Percentiles rank a stretch among this genome's conserved stretches.
These are phyloP conservation scores for Melanchra persicariae DNA, from an alignment of 2,888 invertebrate genomes.

Conservation along the genomic window DNA sequence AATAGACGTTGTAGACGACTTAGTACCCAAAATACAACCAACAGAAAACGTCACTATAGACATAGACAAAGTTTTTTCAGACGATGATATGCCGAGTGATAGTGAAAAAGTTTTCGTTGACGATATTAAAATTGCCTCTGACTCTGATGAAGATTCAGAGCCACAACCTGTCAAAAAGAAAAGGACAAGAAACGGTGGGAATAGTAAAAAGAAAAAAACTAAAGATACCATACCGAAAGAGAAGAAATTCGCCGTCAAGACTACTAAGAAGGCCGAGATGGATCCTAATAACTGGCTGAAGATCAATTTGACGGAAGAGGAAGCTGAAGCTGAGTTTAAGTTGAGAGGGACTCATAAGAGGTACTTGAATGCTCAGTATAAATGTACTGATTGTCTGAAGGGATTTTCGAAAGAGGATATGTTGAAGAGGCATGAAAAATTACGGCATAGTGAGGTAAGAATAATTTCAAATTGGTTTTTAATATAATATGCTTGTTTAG, in stretches of 20 bases:
- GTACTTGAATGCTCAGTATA: constrained; percentile 76
- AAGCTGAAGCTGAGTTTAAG: constrained; percentile 79
- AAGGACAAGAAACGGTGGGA: constrained; percentile 48
- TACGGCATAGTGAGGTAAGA: constrained; percentile 81
- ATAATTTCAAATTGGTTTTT: not conserved
- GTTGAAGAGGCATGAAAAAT: constrained; percentile 79
- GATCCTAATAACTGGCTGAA: constrained; percentile 79
- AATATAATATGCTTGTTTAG: too few species aligned
- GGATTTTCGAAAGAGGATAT: constrained; percentile 84
- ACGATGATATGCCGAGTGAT: constrained; percentile 59
- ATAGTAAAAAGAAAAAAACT: constrained; percentile 63
- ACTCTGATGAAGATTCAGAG: constrained; percentile 46
- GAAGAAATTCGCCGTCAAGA: constrained; percentile 67
- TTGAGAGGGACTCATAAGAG: constrained; percentile 74
- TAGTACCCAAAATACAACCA: constrained; percentile 36
- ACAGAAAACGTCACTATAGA: constrained; percentile 41
- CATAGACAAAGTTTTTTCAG: constrained; percentile 39
- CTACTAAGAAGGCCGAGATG: constrained; percentile 69
- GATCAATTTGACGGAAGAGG: constrained; percentile 78
- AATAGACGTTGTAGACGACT: constrained; percentile 28
- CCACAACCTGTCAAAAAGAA: constrained; percentile 47
- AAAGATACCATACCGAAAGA: constrained; percentile 51
- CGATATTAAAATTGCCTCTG: constrained; percentile 50
- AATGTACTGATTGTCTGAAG: constrained; percentile 83
- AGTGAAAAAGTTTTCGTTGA: constrained; percentile 60